A percentile compares a stretch with the other conserved stretches of the same genome.
Evolutionary conservation across 2,888 invertebrate species (phyloP).

Genomic region (Cacoxenus indagator): DNA sequence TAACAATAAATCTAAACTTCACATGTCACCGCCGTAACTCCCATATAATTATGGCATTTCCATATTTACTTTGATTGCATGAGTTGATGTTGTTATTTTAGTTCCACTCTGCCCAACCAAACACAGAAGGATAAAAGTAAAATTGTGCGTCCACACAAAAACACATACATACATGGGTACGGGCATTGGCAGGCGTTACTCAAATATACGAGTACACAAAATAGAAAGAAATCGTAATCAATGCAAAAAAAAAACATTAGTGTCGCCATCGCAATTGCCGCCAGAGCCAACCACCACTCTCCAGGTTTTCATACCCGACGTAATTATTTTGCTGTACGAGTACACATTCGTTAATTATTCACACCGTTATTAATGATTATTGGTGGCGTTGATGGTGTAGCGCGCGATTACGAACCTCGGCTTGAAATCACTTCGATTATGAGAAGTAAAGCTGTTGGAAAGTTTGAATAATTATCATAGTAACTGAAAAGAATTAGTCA

Average conservation of each 20-base stretch:
- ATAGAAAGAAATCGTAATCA: conserved; percentile 19
- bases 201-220: conserved; percentile 16
- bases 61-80: conserved; percentile 40
- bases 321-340: conserved; percentile 47
- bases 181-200: background rate
- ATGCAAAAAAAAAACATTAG: background rate
- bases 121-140: background rate
- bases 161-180: background rate
- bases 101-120: background rate
- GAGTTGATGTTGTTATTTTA: conserved; percentile 22
- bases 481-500: too few species aligned
- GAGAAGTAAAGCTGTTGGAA: too few species aligned
- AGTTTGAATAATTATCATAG: too few species aligned
- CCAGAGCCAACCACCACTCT: background rate
- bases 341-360: conserved; percentile 29
- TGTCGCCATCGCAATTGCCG: conserved; percentile 11
- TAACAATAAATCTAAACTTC: background rate
- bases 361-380: conserved; percentile 34
- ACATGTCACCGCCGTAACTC: conserved; percentile 27
- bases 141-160: background rate
- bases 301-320: conserved; percentile 36
- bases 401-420: background rate
- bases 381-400: conserved; percentile 29
- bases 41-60: conserved; percentile 52
- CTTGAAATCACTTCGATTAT: too few species aligned